phyloP scores from a whole-genome alignment of 1,140 invertebrate species.

The Zaprionus ghesquierei region DNA sequence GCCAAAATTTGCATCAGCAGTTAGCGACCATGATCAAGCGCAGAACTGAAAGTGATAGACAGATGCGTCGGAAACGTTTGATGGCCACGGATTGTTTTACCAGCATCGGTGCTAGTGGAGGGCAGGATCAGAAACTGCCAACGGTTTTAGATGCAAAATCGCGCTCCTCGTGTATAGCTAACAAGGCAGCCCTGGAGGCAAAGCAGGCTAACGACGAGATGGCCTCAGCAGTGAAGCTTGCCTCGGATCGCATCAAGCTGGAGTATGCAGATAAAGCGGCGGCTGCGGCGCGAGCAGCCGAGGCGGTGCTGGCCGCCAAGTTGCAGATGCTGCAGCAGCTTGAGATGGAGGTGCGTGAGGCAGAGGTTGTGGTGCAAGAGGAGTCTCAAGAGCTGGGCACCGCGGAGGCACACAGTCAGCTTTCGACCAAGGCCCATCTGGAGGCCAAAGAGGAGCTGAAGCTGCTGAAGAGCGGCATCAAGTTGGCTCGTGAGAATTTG shows the following conservation, averaged over 20 bases:
- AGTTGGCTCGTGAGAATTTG: slow-evolving; percentile 36
- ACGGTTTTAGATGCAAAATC: slow-evolving; percentile 22
- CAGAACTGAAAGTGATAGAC: neutral
- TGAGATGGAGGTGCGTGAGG: slow-evolving; percentile 61
- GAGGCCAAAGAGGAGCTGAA: slow-evolving; percentile 41
- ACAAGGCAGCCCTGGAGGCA: slow-evolving; percentile 55
- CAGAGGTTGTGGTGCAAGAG: slow-evolving; percentile 46
- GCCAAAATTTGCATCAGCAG: too few relatives aligned
- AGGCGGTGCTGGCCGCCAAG: slow-evolving; percentile 48
- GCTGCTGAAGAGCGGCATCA: neutral
- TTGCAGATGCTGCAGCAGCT: slow-evolving; percentile 53
- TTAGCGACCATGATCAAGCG: neutral
- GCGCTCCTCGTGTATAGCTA: slow-evolving; percentile 35
- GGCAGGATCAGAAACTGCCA: neutral
- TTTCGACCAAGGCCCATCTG: slow-evolving; percentile 28
- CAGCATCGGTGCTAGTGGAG: too few relatives aligned
- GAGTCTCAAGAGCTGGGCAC: slow-evolving; percentile 37
- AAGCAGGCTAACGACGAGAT: slow-evolving; percentile 66
- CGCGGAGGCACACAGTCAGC: slow-evolving; percentile 35
- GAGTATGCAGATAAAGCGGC: slow-evolving; percentile 62
- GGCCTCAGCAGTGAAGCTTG: slow-evolving; percentile 43
- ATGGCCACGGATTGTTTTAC: neutral
- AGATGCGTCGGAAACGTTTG: neutral
- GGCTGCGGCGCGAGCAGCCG: slow-evolving; percentile 54
- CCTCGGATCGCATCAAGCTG: slow-evolving; percentile 52